Evolutionary conservation across 1,140 invertebrate genomes (phyloP).

Genomic region (Lutraria rhynchaena): DNA sequence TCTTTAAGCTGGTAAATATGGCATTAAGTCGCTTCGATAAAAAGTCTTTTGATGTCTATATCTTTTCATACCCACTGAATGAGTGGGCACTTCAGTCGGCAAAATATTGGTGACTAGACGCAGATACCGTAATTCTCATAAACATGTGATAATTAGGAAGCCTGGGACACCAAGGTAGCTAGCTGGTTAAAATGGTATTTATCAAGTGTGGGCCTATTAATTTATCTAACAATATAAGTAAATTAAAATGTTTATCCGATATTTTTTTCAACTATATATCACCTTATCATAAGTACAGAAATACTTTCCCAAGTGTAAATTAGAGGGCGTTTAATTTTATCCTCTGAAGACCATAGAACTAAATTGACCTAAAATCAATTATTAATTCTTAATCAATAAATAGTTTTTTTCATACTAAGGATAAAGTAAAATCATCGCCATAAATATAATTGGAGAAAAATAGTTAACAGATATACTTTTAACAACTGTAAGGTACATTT

Average conservation of each 20-base stretch:
- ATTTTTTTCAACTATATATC: slow-evolving; percentile 8
- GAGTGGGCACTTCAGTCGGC: slow-evolving; percentile 34
- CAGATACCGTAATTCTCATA: slow-evolving; percentile 35
- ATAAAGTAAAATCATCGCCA: too few relatives aligned
- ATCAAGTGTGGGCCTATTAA: slow-evolving; percentile 44
- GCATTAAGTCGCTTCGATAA: slow-evolving; percentile 45
- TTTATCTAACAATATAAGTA: slow-evolving; percentile 55
- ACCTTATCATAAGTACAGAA: slow-evolving; percentile 14
- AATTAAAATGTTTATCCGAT: slow-evolving; percentile 49
- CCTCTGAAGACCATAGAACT: too few relatives aligned
- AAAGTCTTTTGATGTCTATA: slow-evolving; percentile 45
- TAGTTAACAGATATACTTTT: too few relatives aligned
- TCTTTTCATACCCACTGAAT: slow-evolving; percentile 43
- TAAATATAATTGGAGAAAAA: too few relatives aligned
- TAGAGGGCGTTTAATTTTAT: too few relatives aligned
- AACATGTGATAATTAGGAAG: slow-evolving; percentile 28
- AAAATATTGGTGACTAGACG: slow-evolving; percentile 38
- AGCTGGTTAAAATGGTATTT: slow-evolving; percentile 29
- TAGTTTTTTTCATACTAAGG: too few relatives aligned
- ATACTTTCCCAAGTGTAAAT: slow-evolving; percentile 10
- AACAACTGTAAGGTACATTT: too few relatives aligned
- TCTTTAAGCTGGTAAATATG: slow-evolving; percentile 36
- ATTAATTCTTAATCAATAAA: too few relatives aligned
- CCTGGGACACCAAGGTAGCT: slow-evolving; percentile 30
- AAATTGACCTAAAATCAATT: too few relatives aligned